Evolutionary conservation across 23 tunicate species (phyloP).

Genomic region (Clavelina lepadiformis): DNA sequence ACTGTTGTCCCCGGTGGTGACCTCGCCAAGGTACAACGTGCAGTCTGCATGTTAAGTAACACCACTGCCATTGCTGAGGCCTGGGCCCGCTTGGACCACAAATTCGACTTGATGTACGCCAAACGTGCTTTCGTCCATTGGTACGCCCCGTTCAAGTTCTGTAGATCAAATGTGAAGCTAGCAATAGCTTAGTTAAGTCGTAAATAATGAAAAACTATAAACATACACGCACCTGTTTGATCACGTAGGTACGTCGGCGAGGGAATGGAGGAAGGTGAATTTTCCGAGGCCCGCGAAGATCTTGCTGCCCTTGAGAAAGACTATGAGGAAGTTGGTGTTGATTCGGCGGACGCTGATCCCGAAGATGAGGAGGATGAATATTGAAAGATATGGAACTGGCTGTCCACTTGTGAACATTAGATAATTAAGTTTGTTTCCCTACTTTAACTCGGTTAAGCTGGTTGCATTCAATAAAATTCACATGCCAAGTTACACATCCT

Average conservation of each 20-base stretch:
- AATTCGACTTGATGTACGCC: slow-evolving; percentile 59
- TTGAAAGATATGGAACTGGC: too few relatives aligned
- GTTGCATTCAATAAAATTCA: too few relatives aligned
- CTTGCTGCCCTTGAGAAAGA: slow-evolving; percentile 47
- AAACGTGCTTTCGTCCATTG: slow-evolving; percentile 59
- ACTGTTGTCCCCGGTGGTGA: slow-evolving; percentile 57
- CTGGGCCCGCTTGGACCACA: slow-evolving; percentile 40
- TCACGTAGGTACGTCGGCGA: slow-evolving; percentile 22
- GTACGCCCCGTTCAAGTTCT: too few relatives aligned
- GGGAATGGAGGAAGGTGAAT: slow-evolving; percentile 91
- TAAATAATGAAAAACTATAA: too few relatives aligned
- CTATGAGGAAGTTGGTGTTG: slow-evolving; percentile 81
- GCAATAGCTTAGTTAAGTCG: too few relatives aligned
- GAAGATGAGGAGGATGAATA: slow-evolving; percentile 35
- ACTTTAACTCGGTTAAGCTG: too few relatives aligned
- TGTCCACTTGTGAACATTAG: too few relatives aligned
- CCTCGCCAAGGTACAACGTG: slow-evolving; percentile 37
- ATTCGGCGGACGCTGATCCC: slow-evolving; percentile 32
- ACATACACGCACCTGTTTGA: too few relatives aligned
- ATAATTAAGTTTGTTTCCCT: too few relatives aligned
- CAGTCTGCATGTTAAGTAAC: slow-evolving; percentile 50
- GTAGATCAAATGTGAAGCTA: too few relatives aligned
- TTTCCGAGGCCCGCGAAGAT: slow-evolving; percentile 50
- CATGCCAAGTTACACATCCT: too few relatives aligned
- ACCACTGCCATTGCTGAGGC: slow-evolving; percentile 61